Percentiles rank a stretch among this genome's conserved stretches.
phyloP scores from a whole-genome alignment of 1,140 invertebrate species.

The Drosophila sucinea region DNA sequence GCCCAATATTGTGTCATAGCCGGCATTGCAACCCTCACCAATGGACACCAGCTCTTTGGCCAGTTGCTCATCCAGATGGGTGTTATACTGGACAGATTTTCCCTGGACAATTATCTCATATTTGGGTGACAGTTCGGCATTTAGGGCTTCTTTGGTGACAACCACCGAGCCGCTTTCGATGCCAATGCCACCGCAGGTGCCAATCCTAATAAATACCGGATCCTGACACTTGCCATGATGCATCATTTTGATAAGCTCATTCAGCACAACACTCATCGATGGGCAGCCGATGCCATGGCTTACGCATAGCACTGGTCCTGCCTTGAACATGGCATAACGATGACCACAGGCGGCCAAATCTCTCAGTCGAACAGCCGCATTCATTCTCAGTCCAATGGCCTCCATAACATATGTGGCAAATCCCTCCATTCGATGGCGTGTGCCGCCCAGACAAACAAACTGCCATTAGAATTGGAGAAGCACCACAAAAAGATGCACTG shows the following conservation, averaged over 20 bases:
- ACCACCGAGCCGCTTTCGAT: slow-evolving; percentile 88
- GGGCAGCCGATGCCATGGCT: slow-evolving; percentile 93
- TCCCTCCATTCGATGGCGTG: slow-evolving; percentile 37
- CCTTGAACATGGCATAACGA: slow-evolving; percentile 56
- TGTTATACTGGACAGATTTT: slow-evolving; percentile 84
- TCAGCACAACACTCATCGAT: slow-evolving; percentile 89
- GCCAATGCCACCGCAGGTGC: slow-evolving; percentile 90
- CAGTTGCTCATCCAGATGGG: slow-evolving; percentile 90
- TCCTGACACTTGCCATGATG: slow-evolving; percentile 88
- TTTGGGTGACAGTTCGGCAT: slow-evolving; percentile 85
- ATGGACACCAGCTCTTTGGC: slow-evolving; percentile 89
- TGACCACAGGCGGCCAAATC: slow-evolving; percentile 43
- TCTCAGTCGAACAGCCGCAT: slow-evolving; percentile 34
- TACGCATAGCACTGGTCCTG: slow-evolving; percentile 69
- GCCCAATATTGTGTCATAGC: slow-evolving; percentile 91
- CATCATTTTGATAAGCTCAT: slow-evolving; percentile 91
- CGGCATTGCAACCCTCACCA: slow-evolving; percentile 85
- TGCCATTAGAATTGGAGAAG: neutral
- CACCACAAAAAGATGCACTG: neutral
- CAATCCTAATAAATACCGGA: slow-evolving; percentile 90
- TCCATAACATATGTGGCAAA: slow-evolving; percentile 54
- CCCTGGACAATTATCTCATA: slow-evolving; percentile 86
- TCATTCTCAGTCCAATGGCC: slow-evolving; percentile 57
- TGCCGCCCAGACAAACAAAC: slow-evolving; percentile 61
- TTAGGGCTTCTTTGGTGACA: slow-evolving; percentile 87